Base-by-base conservation (phyloP, 2,797 vertebrate species). In the Malurus leucopterus region DNA sequence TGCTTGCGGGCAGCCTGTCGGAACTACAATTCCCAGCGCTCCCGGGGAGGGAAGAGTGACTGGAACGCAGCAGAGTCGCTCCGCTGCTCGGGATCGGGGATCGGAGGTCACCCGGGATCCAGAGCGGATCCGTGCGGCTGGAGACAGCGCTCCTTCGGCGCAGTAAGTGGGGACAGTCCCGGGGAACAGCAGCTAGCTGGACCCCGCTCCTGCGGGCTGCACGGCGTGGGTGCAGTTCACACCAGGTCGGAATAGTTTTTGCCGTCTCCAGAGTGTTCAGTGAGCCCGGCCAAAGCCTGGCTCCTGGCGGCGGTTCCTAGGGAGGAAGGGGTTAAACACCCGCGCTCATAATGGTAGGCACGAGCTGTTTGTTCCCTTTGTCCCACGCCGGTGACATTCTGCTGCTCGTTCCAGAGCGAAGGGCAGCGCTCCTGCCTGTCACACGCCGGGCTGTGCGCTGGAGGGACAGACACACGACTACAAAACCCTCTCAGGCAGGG, bases 11-110 rank as follows among this genome's bases (percentile, higher is more conserved):
- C 32, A 2, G 69, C 47, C 53, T 2, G 15, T 0, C 40, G 9
- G 69, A 76, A 95, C 95, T 94, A 93, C 95, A 95, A 26, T 40
- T 95, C 95, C 95, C 94, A 82, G 82, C 26, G 21, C 54, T 53
- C 69, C 79, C 61, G 2, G 27, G 0, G 40, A 9, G 58, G 40
- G 73, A 32, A 30, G 29, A 26, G 50, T 0, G 3, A 1, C 57
- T 20, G 7, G 0, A 16, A 1, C 1, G 4, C 63, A 0, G 43
- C 0, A 6, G 36, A 12, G 62, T 11, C 23, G 62, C 53, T 22
- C 4, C 1, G 6, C 9, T 4, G 41, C 2, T 16, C 13, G 29
- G 1, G 29, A 1, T 12, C 43, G 32, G 36, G 36, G 4, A 3
- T 2, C 36, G 0, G 36, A 40, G 41, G 27, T 9, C 41, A 7